Evolutionary conservation across 2,113 vertebrate species (phyloP), one percentile per base, ranked within the genome.

Genomic region (Pomatostomus ruficeps): DNA sequence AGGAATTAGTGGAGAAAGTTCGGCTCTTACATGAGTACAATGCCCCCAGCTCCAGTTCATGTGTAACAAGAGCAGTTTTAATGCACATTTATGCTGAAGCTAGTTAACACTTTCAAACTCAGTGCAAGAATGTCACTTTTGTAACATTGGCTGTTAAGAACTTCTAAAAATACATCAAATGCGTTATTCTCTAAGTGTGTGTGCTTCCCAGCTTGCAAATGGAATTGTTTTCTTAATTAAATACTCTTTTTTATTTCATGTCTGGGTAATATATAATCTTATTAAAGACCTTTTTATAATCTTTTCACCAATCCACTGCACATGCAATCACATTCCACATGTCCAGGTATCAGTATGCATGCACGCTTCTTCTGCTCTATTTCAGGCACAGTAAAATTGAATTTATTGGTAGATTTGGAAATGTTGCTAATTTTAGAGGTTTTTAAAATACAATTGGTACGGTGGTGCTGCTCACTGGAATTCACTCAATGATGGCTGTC

Each of bases 1-100:
- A 87, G 68, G 61, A 96, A 95, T 85, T 45, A 91, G 71, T 6
- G 2, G 68, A 91, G 76, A 85, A 95, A 89, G 38, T 94, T 96
- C 42, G 0, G 65, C 66, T 35, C 65, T 95, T 82, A 46, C 8
- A 66, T 12, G 77, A 91, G 46, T 51, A 80, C 67, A 83, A 94
- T 79, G 89, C 89, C 49, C 51, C 26, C 49, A 76, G 74, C 54
- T 91, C 49, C 10, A 88, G 65, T 49, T 59, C 55, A 61, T 14
- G 36, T 28, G 18, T 72, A 92, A 93, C 61, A 80, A 75, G 70
- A 81, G 59, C 67, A 88, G 85, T 59, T 80, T 81, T 71, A 89
- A 82, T 0, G 1, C 23, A 77, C 62, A 23, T 88, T 80, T 67
- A 76, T 40, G 23, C 35, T 67, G 25, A 67, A 21, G 57, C 38